A percentile compares a stretch with the other conserved stretches of the same genome.
Evolutionary conservation across 1,140 invertebrate species (phyloP).

Genomic region (Oryctes rhinoceros): DNA sequence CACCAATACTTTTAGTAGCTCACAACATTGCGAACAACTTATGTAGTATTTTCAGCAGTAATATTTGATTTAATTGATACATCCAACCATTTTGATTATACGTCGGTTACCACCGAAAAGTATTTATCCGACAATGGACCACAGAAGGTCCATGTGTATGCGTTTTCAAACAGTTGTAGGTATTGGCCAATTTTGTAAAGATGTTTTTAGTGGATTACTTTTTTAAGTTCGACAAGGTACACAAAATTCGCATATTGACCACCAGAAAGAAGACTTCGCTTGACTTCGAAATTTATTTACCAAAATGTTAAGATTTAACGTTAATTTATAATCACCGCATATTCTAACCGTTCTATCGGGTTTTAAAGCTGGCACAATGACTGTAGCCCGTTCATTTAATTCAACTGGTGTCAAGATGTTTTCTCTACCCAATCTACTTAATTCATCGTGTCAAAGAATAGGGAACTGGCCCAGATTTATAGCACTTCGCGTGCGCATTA

Average conservation of each 20-base stretch:
- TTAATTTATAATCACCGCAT: too few species aligned
- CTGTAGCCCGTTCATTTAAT: too few species aligned
- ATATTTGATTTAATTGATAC: slow-evolving; percentile 1
- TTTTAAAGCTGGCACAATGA: too few species aligned
- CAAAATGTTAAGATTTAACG: too few species aligned
- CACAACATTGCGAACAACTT: not conserved
- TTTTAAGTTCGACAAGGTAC: slow-evolving; percentile 50
- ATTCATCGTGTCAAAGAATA: too few species aligned
- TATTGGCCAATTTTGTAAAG: slow-evolving; percentile 54
- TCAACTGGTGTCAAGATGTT: too few species aligned
- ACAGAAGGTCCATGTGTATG: slow-evolving; percentile 55
- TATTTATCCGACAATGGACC: slow-evolving; percentile 54
- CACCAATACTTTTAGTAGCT: slow-evolving; percentile 5
- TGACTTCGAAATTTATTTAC: slow-evolving; percentile 17
- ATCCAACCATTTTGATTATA: slow-evolving; percentile 54
- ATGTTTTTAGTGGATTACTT: slow-evolving; percentile 50
- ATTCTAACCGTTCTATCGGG: too few species aligned
- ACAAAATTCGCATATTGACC: not conserved
- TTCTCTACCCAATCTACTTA: too few species aligned
- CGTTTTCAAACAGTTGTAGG: slow-evolving; percentile 44
- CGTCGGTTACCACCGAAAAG: slow-evolving; percentile 52
- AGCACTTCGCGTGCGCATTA: too few species aligned
- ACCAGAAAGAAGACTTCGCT: too few species aligned
- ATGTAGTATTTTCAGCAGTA: not conserved
- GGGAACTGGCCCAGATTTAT: too few species aligned